These are phyloP conservation scores for Microtus richardsoni DNA, from an alignment of 2,113 vertebrate genomes.

Conservation along the genomic window DNA sequence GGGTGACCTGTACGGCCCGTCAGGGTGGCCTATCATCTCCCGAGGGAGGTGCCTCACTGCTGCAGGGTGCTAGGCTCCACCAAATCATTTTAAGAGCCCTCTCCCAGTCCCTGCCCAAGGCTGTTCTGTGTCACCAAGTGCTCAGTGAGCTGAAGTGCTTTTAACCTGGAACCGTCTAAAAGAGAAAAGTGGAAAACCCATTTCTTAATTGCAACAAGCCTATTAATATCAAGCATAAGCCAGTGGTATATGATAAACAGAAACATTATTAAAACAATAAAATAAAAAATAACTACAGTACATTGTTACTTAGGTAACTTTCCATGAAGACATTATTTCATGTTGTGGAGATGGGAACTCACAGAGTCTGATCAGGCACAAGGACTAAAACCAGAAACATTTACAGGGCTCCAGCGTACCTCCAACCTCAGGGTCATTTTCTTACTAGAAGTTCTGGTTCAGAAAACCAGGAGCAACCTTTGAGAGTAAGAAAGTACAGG, in stretches of 20 bases:
- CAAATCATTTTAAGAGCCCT: background rate
- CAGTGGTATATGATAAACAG: background rate
- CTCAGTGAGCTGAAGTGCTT: conserved; percentile 20
- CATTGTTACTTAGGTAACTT: background rate
- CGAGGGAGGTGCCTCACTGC: background rate
- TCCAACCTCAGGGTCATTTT: background rate
- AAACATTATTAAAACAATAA: background rate
- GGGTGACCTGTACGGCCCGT: background rate
- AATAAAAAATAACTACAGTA: background rate
- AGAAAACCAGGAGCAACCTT: background rate
- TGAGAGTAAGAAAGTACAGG: background rate
- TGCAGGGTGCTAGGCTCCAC: background rate
- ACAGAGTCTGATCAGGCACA: background rate
- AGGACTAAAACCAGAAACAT: background rate
- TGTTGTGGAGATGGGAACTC: background rate
- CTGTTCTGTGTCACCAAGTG: conserved; percentile 54
- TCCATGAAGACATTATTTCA: conserved; percentile 28
- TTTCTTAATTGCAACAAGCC: conserved; percentile 51
- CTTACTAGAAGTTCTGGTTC: background rate
- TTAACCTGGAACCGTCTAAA: conserved; percentile 56
- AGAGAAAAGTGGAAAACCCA: background rate
- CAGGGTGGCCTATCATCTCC: background rate
- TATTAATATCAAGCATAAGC: background rate
- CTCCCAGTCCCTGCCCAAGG: background rate
- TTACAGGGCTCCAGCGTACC: background rate